Evolutionary conservation across 2,797 vertebrate genomes (phyloP), one percentile per base, ranked within the genome.

Genomic region (Protonibea diacanthus): DNA sequence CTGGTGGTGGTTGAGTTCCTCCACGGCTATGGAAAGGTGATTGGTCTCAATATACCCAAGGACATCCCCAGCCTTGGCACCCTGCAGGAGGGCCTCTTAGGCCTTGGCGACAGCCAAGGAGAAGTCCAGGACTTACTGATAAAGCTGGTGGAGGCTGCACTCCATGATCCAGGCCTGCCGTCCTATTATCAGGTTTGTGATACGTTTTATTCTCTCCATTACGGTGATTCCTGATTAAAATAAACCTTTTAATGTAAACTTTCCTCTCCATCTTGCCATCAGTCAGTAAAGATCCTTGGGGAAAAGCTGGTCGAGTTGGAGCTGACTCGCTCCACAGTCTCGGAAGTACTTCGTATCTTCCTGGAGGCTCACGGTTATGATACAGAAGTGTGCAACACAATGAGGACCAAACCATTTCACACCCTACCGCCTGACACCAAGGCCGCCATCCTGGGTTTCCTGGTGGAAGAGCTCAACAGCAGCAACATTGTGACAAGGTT

Each of bases 261-360:
- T 59, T 20, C 6, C 9, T 55, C 8, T 56, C 3, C 9, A 3
- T 66, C 9, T 33, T 25, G n/a, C 5, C 25, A 1, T 44, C 84
- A 99, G 98, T 98, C 97, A 0, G 92, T 99, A 42, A 99, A 98
- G 94, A 98, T 99, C 90, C 94, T 99, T 23, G 98, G 98, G 6
- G 97, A 99, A 23, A 99, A 98, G 75, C 92, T 99, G 81, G 96
- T 95, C 0, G 98, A 99, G 87, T 93, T 97, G 59, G 94, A 95
- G 86, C 94, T 98, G 90, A 98, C 92, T 48, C 95, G 97, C 7
- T 96, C 96, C 88, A 98, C 97, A 0, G 97, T 98, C 18, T 98
- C 98, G 0, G 98, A 99, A 94, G 93, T 96, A 15, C 95, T 99
- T 25, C 96, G 98, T 60, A 95, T 98, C 88, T 99, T 98, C 93